A percentile compares a stretch with the other conserved stretches of the same genome.
These are phyloP conservation scores for Aplysia californica DNA, from an alignment of 1,140 invertebrate species.

Conservation along the genomic window DNA sequence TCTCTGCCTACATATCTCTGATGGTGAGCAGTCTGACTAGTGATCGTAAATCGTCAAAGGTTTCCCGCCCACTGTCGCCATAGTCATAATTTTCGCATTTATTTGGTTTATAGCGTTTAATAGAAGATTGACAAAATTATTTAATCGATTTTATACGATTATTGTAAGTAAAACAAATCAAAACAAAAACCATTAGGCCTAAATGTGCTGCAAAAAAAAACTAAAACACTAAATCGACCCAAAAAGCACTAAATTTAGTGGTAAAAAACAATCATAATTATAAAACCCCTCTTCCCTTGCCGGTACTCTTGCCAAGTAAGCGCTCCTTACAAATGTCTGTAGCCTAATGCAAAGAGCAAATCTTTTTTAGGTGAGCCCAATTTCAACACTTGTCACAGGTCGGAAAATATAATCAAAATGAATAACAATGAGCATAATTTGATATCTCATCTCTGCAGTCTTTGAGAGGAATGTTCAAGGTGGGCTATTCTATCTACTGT, in stretches of 20 bases:
- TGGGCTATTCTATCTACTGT: conserved; percentile 11
- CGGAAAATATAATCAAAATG: neutral
- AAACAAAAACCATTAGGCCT: neutral
- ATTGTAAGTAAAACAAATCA: too few relatives aligned
- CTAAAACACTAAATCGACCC: neutral
- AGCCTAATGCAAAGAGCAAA: neutral
- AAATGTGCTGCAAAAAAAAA: neutral
- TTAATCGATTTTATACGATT: too few relatives aligned
- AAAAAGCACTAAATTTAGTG: too few relatives aligned
- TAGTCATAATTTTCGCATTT: neutral
- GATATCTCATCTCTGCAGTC: neutral
- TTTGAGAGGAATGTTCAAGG: neutral
- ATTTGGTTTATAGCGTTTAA: neutral
- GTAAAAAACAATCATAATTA: neutral
- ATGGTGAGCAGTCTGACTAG: conserved; percentile 70
- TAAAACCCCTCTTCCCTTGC: neutral
- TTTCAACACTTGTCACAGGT: neutral
- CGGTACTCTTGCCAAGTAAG: too few relatives aligned
- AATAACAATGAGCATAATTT: neutral
- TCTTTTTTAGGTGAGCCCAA: neutral
- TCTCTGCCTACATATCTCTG: conserved; percentile 86
- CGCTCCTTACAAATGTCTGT: neutral
- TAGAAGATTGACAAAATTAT: too few relatives aligned
- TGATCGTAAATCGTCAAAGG: conserved; percentile 81
- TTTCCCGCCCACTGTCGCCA: conserved; percentile 69